Conservation (phyloP, 2,113 vertebrate species). For the Xiphophorus maculatus region DNA sequence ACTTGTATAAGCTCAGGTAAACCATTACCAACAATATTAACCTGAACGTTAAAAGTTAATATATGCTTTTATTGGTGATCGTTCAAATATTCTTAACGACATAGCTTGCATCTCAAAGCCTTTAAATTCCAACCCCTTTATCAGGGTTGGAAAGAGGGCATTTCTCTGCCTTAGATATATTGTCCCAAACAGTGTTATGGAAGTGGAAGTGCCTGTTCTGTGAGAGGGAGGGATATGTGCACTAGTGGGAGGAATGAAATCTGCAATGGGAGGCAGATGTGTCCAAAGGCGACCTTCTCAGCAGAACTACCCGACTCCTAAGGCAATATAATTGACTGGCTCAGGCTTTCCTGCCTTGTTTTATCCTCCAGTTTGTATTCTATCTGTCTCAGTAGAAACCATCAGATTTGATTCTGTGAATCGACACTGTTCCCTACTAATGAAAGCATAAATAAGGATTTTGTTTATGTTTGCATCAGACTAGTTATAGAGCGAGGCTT, state of each 20-base stretch:
- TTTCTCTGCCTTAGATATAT: constrained; percentile 54
- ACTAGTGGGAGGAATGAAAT: constrained; percentile 70
- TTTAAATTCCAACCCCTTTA: no score
- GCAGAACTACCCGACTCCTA: constrained; percentile 74
- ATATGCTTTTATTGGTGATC: background rate
- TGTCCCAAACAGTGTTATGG: constrained; percentile 50
- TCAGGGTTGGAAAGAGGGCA: constrained; percentile 19
- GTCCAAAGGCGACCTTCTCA: constrained; percentile 80
- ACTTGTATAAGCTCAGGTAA: background rate
- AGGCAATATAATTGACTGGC: constrained; percentile 79
- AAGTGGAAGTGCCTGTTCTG: constrained; percentile 55
- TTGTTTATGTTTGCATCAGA: constrained; percentile 42
- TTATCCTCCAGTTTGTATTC: constrained; percentile 23
- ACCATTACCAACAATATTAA: background rate
- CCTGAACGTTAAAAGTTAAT: background rate
- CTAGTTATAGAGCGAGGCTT: constrained; percentile 45
- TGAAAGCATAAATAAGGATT: constrained; percentile 78
- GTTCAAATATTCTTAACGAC: constrained; percentile 6
- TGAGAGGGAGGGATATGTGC: constrained; percentile 48
- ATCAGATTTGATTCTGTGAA: constrained; percentile 76
- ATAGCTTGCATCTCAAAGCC: constrained; percentile 19
- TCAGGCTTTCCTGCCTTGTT: constrained; percentile 59
- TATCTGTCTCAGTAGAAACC: constrained; percentile 67
- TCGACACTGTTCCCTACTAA: constrained; percentile 74
- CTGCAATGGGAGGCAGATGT: constrained; percentile 76